phyloP scores from a whole-genome alignment of 2,797 vertebrate species.

The Psittacula derbiana region DNA sequence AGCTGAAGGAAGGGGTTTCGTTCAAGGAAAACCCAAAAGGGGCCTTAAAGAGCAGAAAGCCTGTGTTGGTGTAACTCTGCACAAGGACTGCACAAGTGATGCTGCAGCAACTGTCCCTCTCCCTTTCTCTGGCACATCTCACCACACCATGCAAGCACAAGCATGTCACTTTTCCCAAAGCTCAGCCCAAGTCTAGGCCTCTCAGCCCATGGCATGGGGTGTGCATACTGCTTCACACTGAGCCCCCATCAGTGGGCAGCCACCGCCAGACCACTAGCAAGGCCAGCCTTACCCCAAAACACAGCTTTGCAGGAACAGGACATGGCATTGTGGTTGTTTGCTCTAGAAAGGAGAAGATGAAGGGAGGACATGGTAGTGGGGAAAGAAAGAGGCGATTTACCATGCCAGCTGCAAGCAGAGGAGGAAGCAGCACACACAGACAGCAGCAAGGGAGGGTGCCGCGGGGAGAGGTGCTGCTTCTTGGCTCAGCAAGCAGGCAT shows the following conservation, averaged over 20 bases:
- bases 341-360: not conserved
- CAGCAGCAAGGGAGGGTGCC: accelerated
- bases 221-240: accelerated
- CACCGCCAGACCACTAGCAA: accelerated
- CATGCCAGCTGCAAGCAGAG: not conserved
- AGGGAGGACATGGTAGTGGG: not conserved
- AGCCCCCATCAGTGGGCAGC: not conserved
- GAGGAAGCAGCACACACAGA: not conserved
- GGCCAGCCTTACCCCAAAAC: not conserved
- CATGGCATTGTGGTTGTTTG: accelerated
- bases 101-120: accelerated
- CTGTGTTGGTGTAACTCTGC: not conserved
- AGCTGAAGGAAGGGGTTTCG: not conserved
- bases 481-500: not conserved
- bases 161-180: not conserved
- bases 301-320: accelerated
- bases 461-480: not conserved
- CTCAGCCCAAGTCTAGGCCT: not conserved
- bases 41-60: not conserved
- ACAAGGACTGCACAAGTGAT: accelerated
- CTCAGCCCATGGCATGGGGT: accelerated
- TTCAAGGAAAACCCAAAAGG: not conserved
- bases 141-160: accelerated
- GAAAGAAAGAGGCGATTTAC: not conserved
- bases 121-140: accelerated